A percentile compares a stretch with the other conserved stretches of the same genome.
These are phyloP conservation scores for Lutjanus campechanus DNA, from an alignment of 2,797 vertebrate genomes.

Conservation along the genomic window DNA sequence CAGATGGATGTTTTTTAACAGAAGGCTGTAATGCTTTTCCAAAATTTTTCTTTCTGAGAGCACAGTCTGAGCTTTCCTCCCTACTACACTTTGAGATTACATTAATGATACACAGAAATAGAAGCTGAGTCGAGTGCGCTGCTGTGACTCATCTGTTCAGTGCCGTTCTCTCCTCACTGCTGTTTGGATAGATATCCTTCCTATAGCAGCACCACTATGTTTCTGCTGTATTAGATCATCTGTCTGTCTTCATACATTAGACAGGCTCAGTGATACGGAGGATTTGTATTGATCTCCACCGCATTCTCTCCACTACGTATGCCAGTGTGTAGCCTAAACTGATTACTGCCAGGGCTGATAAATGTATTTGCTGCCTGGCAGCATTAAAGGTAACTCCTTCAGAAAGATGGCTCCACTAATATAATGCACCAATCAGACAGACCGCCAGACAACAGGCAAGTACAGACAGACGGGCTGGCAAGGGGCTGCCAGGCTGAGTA, in stretches of 20 bases:
- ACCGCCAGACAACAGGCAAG: conserved; percentile 71
- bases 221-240: conserved; percentile 59
- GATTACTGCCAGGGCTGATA: conserved; percentile 62
- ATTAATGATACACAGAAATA: conserved; percentile 58
- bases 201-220: conserved; percentile 46
- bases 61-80: conserved; percentile 13
- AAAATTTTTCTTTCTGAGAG: conserved; percentile 21
- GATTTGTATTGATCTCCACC: conserved; percentile 54
- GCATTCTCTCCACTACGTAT: conserved; percentile 44
- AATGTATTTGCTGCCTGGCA: conserved; percentile 61
- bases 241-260: conserved; percentile 52
- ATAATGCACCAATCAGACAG: conserved; percentile 64
- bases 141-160: conserved; percentile 69
- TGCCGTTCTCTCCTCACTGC: conserved; percentile 45
- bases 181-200: conserved; percentile 43
- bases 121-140: conserved; percentile 53
- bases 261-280: conserved; percentile 33
- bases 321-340: conserved; percentile 55
- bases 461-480: conserved; percentile 73
- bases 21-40: neutral
- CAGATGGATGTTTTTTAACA: neutral
- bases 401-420: conserved; percentile 56
- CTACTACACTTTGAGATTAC: conserved; percentile 50
- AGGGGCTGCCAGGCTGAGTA: conserved; percentile 76
- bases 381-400: conserved; percentile 59